Conservation (phyloP, 2,888 invertebrate species). For the Drosophila lacicola region DNA sequence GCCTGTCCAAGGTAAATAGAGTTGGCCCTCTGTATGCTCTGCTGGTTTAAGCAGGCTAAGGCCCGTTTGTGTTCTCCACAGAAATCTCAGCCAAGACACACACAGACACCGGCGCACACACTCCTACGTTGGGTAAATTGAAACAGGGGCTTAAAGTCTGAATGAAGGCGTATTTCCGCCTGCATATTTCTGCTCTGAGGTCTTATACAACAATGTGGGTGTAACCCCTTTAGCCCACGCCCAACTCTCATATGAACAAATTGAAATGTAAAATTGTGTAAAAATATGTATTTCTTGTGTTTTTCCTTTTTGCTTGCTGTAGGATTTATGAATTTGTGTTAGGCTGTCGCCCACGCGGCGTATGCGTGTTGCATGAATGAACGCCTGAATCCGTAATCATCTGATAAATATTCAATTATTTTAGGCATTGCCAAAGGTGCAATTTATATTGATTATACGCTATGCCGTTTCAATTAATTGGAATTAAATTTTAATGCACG, state of each 20-base stretch:
- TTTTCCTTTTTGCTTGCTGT: conserved; percentile 27
- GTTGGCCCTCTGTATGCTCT: conserved; percentile 24
- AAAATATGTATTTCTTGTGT: not conserved
- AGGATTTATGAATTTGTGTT: conserved; percentile 33
- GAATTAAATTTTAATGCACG: conserved; percentile 28
- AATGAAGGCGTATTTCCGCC: conserved; percentile 8
- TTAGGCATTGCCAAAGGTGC: conserved; percentile 19
- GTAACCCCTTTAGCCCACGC: not conserved
- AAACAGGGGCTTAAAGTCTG: conserved; percentile 27
- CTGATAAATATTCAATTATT: conserved; percentile 53
- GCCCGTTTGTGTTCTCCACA: conserved; percentile 28
- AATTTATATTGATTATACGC: conserved; percentile 41
- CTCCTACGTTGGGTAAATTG: conserved; percentile 22
- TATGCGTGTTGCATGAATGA: conserved; percentile 41
- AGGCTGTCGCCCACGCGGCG: conserved; percentile 27
- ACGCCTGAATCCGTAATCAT: conserved; percentile 52
- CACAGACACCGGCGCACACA: not conserved
- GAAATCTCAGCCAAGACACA: conserved; percentile 43
- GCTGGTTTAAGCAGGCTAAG: conserved; percentile 54
- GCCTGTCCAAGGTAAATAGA: conserved; percentile 51
- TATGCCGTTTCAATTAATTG: conserved; percentile 27
- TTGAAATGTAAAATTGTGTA: conserved; percentile 47
- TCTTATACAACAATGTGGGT: conserved; percentile 15
- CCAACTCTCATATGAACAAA: conserved; percentile 15
- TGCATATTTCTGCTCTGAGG: not conserved